These are phyloP conservation scores for Cyanoramphus novaezelandiae DNA, from an alignment of 2,113 vertebrate species.

Conservation along the genomic window DNA sequence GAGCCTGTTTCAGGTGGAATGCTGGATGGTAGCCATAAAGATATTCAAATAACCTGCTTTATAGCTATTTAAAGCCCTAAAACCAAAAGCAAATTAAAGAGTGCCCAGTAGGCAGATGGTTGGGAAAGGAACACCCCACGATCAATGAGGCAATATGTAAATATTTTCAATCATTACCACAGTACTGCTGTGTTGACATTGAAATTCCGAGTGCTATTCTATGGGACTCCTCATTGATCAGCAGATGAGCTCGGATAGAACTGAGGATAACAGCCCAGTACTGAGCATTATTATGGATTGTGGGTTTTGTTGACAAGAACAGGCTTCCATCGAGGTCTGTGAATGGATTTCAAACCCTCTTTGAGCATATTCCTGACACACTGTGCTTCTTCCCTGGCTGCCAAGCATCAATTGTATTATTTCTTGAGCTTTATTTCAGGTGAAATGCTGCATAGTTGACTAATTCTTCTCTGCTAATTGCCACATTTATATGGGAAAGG, in stretches of 20 bases:
- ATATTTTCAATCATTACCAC: conserved; percentile 66
- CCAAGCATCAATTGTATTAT: neutral
- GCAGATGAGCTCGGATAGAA: conserved; percentile 33
- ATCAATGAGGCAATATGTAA: conserved; percentile 65
- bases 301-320: neutral
- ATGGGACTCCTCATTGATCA: conserved; percentile 28
- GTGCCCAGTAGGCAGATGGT: conserved; percentile 72
- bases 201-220: conserved; percentile 45
- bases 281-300: neutral
- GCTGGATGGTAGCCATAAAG: neutral
- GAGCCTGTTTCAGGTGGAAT: neutral
- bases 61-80: conserved; percentile 10
- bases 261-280: neutral
- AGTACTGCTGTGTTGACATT: conserved; percentile 53
- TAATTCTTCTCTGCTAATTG: conserved; percentile 42
- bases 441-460: neutral
- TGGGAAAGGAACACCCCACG: conserved; percentile 55
- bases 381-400: neutral
- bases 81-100: neutral
- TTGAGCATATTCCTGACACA: neutral
- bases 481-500: neutral
- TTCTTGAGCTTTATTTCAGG: conserved; percentile 35
- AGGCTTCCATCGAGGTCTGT: neutral
- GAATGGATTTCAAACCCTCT: neutral
- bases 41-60: neutral